Base-by-base conservation (phyloP, 1,140 invertebrate species). In the Eulimnadia texana region DNA sequence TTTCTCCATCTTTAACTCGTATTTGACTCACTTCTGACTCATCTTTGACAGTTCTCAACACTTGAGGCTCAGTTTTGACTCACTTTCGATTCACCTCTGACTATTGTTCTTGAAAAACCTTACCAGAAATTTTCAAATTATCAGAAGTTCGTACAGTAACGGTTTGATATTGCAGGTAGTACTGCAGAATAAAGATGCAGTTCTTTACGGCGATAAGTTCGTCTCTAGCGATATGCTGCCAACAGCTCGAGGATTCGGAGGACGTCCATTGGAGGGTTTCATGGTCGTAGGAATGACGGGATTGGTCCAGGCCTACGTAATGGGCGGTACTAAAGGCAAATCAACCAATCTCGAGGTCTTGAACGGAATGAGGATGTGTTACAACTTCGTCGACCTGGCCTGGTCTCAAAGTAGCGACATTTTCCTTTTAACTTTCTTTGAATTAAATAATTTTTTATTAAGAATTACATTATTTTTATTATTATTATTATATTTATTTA, bases 201-300 rank as follows among this genome's bases (percentile, higher is more conserved):
- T 80, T 2, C 79, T 83, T 10, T 93, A 93, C 70, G 81, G 77
- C 57, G 93, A 95, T 49, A 93, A 92, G 71, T 92, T 93, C 69
- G 82, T 81, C 66, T 77, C 87, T 69, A 69, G 84, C 13, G 78
- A 83, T 58, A 85, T 87, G 68, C 78, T 80, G 11, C 87, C 90
- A 52, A 88, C 88, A 0, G 80, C 94, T 0, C 81, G 85, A 68
- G 84, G 88, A 66, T 93, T 93, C 74, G 93, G 90, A 1, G 85
- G 88, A 23, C 80, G 84, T 64, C 82, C 88, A 6, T 76, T 83
- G 20, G 86, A 87, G 69, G 92, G 93, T 0, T 88, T 82, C 67
- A 71, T 91, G 28, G 76, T 90, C 25, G 79, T 95, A 22, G 88
- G 89, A 2, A 82, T 84, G 0, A 91, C 88, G 10, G 92, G 91